A percentile compares a stretch with the other conserved stretches of the same genome.
Evolutionary conservation across 2,113 vertebrate genomes (phyloP).

Genomic region (Cebus imitator): DNA sequence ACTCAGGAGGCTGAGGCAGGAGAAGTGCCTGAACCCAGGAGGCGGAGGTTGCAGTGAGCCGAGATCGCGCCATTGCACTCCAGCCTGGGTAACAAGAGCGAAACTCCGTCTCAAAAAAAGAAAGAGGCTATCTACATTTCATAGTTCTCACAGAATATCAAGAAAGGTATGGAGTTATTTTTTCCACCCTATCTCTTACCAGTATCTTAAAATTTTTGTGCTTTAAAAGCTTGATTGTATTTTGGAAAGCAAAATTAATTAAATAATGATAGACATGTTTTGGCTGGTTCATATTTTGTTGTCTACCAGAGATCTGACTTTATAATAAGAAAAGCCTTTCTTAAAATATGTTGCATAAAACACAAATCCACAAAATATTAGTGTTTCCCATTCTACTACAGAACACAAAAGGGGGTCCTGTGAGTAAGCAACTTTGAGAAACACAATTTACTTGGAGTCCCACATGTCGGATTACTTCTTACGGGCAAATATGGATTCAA

Average conservation of each 20-base stretch:
- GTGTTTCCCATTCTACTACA: background rate
- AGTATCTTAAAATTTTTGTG: background rate
- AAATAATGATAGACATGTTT: background rate
- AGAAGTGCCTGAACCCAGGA: no score
- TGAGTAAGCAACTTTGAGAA: background rate
- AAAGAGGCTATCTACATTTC: background rate
- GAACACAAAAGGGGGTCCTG: background rate
- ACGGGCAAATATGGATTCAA: background rate
- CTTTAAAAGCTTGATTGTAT: background rate
- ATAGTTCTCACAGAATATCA: background rate
- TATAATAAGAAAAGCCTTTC: background rate
- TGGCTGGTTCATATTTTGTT: background rate
- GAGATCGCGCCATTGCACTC: no score
- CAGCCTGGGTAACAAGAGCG: no score
- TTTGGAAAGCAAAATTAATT: conserved; percentile 1
- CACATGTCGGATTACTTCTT: background rate
- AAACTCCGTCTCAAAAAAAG: background rate
- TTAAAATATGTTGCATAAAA: background rate
- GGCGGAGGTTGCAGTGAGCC: no score
- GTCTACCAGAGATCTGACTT: background rate
- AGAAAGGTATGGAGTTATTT: background rate
- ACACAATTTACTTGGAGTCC: background rate
- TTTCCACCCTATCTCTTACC: background rate
- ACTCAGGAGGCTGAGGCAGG: no score
- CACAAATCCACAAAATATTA: background rate